Conservation (phyloP, 2,888 invertebrate genomes). For the Spodoptera exigua region DNA sequence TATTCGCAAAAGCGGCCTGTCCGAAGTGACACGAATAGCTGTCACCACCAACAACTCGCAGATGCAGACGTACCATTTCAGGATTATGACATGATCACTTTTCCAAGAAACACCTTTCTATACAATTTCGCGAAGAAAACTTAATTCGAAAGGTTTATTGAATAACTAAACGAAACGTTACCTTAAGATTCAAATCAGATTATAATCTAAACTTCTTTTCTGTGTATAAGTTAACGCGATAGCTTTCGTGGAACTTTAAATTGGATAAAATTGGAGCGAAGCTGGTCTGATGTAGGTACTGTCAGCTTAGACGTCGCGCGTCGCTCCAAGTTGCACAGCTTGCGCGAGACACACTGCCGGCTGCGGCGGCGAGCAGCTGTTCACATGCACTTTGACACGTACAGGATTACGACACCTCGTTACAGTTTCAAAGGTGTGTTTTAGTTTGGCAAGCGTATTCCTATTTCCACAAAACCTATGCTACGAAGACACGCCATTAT, state of each 20-base stretch:
- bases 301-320: constrained; percentile 26
- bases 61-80: neutral
- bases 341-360: constrained; percentile 11
- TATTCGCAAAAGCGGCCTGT: neutral
- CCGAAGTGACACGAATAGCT: neutral
- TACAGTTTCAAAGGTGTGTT: too few relatives aligned
- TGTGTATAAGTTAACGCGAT: constrained; percentile 39
- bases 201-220: constrained; percentile 41
- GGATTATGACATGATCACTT: neutral
- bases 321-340: constrained; percentile 45
- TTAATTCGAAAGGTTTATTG: constrained; percentile 19
- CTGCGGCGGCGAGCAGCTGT: neutral
- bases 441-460: too few relatives aligned
- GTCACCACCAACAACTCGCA: neutral
- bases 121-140: constrained; percentile 4
- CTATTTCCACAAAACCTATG: too few relatives aligned
- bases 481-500: too few relatives aligned
- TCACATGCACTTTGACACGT: too few relatives aligned
- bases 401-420: too few relatives aligned
- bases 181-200: constrained; percentile 29
- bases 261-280: constrained; percentile 62
- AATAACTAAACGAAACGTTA: constrained; percentile 12
- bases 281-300: constrained; percentile 45
- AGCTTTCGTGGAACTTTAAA: constrained; percentile 64
- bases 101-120: neutral